Evolutionary conservation across 2,797 vertebrate genomes (phyloP), one percentile per base, ranked within the genome.

Genomic region (Pelodytes ibericus): DNA sequence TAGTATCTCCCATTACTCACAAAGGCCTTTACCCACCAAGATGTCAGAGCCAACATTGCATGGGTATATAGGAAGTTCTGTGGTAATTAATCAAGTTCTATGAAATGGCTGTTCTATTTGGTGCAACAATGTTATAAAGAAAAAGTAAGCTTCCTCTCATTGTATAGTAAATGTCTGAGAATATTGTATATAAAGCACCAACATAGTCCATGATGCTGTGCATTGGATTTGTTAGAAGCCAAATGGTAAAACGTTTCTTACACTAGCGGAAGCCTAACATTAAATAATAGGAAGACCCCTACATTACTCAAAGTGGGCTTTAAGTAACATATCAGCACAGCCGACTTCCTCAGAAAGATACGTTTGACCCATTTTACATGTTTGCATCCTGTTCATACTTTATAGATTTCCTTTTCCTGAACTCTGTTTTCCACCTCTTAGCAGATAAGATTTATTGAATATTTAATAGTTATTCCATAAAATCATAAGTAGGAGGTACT

Each of bases 311-410:
- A n/a, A n/a, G 16, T 53, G n/a, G 49, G 44, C 18, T 53, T 6
- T 53, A 53, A 53, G 49, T 20, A 53, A 53, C 22, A 24, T 16
- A 53, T 8, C 2, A 5, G 4, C 6, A 20, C 49, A 22, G 7
- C n/a, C n/a, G 56, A 57, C 39, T 75, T 75, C 72, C 72, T 75
- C 49, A 60, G 31, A 20, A 61, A 68, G 72, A 75, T 60, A 59
- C 27, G 8, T 67, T 68, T 31, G 59, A 49, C 47, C 56, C 31
- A 20, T 74, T 74, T 59, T 66, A 66, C 53, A 39, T 65, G 47
- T 49, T 66, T 51, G 56, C 64, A 75, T 75, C 56, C 63, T 68
- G 72, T 75, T 75, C 41, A 44, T 13, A 44, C 3, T 44, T 10
- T 44, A 44, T 44, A 44, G 1, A 44, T 44, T 44, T 44, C 41